phyloP scores from a whole-genome alignment of 2,888 invertebrate species.

The Lymantria dispar region DNA sequence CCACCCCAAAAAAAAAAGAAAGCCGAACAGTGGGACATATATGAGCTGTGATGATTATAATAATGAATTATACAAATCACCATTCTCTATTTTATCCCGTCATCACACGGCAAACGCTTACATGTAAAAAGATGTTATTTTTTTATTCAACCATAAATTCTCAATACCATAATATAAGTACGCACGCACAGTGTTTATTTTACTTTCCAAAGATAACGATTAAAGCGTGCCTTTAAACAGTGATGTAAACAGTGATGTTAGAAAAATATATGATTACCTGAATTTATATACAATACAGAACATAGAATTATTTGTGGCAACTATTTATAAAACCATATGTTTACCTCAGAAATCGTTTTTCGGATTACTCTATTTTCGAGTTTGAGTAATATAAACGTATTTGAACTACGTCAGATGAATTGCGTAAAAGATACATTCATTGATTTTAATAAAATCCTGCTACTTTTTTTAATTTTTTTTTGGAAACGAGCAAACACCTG shows the following conservation, averaged over 20 bases:
- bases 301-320: conserved; percentile 9
- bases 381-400: background rate
- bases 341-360: conserved; percentile 3
- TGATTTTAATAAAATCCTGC: no score
- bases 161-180: background rate
- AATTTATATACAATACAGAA: conserved; percentile 7
- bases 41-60: no score
- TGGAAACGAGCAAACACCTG: no score
- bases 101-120: no score
- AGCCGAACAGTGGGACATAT: background rate
- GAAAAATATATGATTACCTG: conserved; percentile 10
- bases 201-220: background rate
- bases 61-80: no score
- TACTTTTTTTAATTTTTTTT: no score
- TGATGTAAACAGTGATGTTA: background rate
- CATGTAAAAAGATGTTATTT: background rate
- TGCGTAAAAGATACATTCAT: no score
- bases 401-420: background rate
- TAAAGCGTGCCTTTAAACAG: no score
- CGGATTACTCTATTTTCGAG: background rate
- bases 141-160: background rate
- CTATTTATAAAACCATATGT: conserved; percentile 7
- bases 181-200: background rate
- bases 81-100: no score
- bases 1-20: no score